Conservation (phyloP, 2,888 invertebrate species). For the Parascotia fuliginaria region DNA sequence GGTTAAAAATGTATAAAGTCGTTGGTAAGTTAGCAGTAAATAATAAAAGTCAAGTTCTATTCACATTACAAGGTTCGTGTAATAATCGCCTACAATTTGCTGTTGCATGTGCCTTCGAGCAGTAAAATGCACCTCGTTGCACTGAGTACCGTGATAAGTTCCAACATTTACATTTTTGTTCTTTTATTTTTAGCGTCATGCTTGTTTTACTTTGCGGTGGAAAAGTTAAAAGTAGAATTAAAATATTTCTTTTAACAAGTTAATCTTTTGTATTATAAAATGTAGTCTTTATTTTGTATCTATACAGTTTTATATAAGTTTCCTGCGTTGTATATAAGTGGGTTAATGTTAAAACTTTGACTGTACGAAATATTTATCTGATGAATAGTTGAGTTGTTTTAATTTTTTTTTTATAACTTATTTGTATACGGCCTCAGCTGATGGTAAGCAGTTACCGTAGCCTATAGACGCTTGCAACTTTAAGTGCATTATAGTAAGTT, state of each 20-base stretch:
- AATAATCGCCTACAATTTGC: constrained; percentile 3
- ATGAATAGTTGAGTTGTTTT: too few species aligned
- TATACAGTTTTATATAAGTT: too few species aligned
- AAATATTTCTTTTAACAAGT: neutral
- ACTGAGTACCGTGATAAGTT: constrained; percentile 2
- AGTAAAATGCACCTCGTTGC: constrained; percentile 9
- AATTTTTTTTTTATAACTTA: too few species aligned
- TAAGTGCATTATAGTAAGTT: too few species aligned
- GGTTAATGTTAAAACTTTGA: too few species aligned
- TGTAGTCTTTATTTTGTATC: too few species aligned
- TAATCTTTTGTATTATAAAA: neutral
- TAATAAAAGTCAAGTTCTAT: constrained; percentile 2
- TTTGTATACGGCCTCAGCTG: too few species aligned
- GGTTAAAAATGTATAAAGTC: too few species aligned
- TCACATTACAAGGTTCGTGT: constrained; percentile 8
- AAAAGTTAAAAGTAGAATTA: neutral
- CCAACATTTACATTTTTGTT: constrained; percentile 2
- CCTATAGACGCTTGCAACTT: too few species aligned
- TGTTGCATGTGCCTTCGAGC: constrained; percentile 7
- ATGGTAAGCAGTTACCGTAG: too few species aligned
- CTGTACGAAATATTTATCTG: too few species aligned
- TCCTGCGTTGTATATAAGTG: too few species aligned
- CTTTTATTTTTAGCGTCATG: constrained; percentile 4
- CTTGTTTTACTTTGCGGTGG: neutral
- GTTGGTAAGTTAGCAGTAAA: neutral